Evolutionary conservation across 2,797 vertebrate species (phyloP).

Genomic region (Phoebastria nigripes): DNA sequence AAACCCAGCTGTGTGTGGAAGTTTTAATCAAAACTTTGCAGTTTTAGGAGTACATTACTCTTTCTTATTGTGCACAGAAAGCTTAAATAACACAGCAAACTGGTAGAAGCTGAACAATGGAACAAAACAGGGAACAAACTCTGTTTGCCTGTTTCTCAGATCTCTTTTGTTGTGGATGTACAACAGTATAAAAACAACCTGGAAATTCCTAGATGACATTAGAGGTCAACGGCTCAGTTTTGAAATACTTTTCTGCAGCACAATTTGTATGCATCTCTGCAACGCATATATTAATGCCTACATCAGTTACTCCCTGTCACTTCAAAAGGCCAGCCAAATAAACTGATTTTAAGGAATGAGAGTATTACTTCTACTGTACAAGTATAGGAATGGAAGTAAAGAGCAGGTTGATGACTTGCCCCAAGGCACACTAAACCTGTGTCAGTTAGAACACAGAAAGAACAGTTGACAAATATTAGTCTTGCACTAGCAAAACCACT

Average conservation of each 20-base stretch:
- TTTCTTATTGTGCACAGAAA: background rate
- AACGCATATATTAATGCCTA: background rate
- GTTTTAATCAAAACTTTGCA: accelerated
- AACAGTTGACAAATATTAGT: background rate
- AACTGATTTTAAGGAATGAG: background rate
- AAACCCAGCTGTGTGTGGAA: accelerated
- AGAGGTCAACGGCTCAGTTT: background rate
- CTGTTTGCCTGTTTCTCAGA: background rate
- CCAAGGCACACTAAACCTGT: background rate
- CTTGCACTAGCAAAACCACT: background rate
- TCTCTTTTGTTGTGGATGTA: background rate
- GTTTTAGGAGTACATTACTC: background rate
- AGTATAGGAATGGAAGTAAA: background rate
- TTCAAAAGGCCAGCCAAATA: background rate
- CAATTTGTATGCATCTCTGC: background rate
- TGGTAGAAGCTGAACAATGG: background rate
- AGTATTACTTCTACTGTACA: background rate
- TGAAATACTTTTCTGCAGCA: background rate
- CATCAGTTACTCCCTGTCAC: background rate
- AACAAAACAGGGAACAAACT: background rate
- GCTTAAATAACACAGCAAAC: background rate
- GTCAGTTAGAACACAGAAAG: background rate
- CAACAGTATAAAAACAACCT: background rate
- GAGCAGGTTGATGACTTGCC: background rate
- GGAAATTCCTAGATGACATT: background rate